Evolutionary conservation across 2,113 vertebrate species (phyloP), one percentile per base, ranked within the genome.

Genomic region (Trematomus loennbergii): DNA sequence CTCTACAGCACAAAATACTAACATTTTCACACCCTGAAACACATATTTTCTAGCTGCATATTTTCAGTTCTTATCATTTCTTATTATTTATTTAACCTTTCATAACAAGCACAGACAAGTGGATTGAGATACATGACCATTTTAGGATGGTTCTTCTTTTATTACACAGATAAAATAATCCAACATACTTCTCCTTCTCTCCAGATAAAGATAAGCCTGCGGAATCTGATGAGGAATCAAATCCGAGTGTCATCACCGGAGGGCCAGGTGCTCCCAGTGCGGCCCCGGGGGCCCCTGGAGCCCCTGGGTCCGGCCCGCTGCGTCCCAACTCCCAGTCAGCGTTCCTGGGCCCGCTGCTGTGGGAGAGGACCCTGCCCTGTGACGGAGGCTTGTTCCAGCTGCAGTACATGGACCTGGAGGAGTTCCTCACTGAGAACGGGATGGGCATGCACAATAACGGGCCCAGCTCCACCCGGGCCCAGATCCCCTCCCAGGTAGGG

Each of bases 321-420:
- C 89, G 95, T 10, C 85, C 87, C 62, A 85, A 83, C 77, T 93
- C 95, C 43, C 94, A 95, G 89, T 94, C 95, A 0, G 93, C 95
- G 17, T 96, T 96, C 87, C 90, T 95, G 86, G 95, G 95, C 4
- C 95, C 95, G 0, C 83, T 95, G 87, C 89, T 96, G 66, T 96
- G 95, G 95, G 95, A 96, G 85, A 81, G 94, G 67, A 93, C 95
- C n/a, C 85, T 96, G 75, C 95, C 95, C 0, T 95, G 94, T 3
- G 95, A 96, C 2, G 93, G 94, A 1, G 94, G 95, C 63, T 88
- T 95, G 58, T 96, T 96, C 90, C 95, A 96, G 92, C 89, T 95
- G 52, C 95, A 96, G 92, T 96, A 95, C 90, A 96, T 96, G 95
- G 95, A 96, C 89, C 81, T 96, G 93, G 95, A 96, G 89, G 95